phyloP scores from a whole-genome alignment of 2,113 vertebrate genomes.

The Neoarius graeffei region DNA sequence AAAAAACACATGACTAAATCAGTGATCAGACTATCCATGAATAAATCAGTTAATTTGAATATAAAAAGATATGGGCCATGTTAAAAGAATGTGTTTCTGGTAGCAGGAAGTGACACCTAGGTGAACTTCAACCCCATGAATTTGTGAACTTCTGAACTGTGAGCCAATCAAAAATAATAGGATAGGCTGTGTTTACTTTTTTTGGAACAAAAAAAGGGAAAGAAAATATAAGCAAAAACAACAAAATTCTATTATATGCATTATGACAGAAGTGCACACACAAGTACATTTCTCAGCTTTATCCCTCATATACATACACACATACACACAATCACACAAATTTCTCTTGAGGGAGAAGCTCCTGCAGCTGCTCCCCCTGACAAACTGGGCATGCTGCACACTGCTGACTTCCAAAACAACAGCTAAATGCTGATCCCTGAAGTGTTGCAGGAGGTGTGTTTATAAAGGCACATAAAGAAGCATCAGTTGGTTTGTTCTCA shows the following conservation, averaged over 20 bases:
- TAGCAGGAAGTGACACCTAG: neutral
- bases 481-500: constrained; percentile 67
- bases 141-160: neutral
- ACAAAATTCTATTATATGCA: neutral
- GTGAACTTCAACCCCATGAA: neutral
- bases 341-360: constrained; percentile 44
- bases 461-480: constrained; percentile 65
- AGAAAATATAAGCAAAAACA: neutral
- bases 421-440: constrained; percentile 57
- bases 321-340: constrained; percentile 11
- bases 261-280: constrained; percentile 15
- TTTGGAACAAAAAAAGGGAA: neutral
- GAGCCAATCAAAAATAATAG: neutral
- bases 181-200: neutral
- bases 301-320: constrained; percentile 14
- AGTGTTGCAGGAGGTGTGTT: constrained; percentile 56
- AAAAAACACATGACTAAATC: neutral
- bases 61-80: neutral
- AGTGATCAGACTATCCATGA: neutral
- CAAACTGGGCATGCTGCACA: constrained; percentile 43
- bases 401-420: constrained; percentile 53
- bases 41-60: neutral
- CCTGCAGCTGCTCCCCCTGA: constrained; percentile 53
- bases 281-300: neutral
- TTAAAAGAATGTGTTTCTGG: neutral